Evolutionary conservation across 2,797 vertebrate species (phyloP).

Genomic region (Hirundo rustica): DNA sequence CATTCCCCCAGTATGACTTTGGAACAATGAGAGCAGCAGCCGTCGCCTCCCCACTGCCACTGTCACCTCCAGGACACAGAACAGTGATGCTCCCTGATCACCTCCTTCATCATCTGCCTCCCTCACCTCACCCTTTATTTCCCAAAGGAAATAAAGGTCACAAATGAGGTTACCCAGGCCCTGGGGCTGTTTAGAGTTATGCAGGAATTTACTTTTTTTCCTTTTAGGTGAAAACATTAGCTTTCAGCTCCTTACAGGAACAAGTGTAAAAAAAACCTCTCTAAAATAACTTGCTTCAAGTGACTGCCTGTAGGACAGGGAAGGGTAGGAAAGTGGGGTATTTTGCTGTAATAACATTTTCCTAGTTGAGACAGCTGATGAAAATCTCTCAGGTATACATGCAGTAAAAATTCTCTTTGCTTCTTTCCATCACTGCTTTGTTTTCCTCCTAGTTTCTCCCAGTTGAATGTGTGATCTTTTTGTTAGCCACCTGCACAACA

Average conservation of each 20-base stretch:
- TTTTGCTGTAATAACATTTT: background rate
- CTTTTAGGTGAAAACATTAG: background rate
- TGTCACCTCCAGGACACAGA: too few species aligned
- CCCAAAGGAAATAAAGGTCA: too few species aligned
- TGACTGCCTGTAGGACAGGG: background rate
- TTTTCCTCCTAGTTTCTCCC: background rate
- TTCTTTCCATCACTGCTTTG: background rate
- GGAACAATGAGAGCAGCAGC: background rate
- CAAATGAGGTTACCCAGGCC: too few species aligned
- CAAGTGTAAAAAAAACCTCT: background rate
- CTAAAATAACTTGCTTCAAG: background rate
- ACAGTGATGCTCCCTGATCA: too few species aligned
- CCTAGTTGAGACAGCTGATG: background rate
- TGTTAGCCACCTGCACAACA: too few species aligned
- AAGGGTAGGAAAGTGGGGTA: background rate
- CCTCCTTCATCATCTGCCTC: too few species aligned
- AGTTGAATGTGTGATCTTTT: too few species aligned
- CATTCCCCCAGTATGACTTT: fast-evolving
- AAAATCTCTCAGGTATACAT: background rate
- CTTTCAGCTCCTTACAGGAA: background rate
- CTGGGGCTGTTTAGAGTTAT: too few species aligned
- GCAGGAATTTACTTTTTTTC: background rate
- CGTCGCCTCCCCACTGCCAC: background rate
- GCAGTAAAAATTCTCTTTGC: background rate
- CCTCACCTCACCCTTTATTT: too few species aligned